These are phyloP conservation scores for Chrysocyon brachyurus DNA, from an alignment of 2,797 vertebrate genomes.

Conservation along the genomic window DNA sequence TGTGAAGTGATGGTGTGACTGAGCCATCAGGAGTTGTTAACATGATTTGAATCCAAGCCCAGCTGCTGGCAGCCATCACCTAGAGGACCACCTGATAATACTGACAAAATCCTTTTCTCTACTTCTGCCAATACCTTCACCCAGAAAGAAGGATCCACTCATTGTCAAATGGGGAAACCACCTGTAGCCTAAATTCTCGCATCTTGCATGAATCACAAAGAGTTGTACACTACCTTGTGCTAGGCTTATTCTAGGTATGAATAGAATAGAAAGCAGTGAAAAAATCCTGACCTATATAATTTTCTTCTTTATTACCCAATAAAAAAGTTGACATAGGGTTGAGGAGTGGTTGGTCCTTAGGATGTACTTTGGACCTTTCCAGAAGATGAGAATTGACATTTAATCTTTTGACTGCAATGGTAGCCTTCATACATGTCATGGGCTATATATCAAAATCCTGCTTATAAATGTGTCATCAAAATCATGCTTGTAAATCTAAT, in stretches of 20 bases:
- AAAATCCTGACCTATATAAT: background rate
- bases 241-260: background rate
- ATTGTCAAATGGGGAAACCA: background rate
- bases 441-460: background rate
- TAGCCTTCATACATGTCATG: background rate
- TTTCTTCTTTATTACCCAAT: background rate
- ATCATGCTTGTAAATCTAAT: background rate
- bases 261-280: background rate
- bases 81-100: background rate
- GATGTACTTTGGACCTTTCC: background rate
- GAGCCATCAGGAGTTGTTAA: background rate
- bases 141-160: background rate
- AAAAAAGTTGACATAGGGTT: background rate
- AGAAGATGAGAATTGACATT: constrained; percentile 17
- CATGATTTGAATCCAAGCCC: background rate
- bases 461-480: background rate
- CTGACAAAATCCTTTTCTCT: background rate
- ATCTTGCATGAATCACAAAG: background rate
- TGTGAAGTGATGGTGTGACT: background rate
- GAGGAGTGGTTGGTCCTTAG: background rate
- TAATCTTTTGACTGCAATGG: background rate
- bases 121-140: background rate
- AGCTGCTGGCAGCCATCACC: background rate
- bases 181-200: background rate
- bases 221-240: background rate